Evolutionary conservation across 2,888 invertebrate genomes (phyloP).

Genomic region (Drosophila siamana): DNA sequence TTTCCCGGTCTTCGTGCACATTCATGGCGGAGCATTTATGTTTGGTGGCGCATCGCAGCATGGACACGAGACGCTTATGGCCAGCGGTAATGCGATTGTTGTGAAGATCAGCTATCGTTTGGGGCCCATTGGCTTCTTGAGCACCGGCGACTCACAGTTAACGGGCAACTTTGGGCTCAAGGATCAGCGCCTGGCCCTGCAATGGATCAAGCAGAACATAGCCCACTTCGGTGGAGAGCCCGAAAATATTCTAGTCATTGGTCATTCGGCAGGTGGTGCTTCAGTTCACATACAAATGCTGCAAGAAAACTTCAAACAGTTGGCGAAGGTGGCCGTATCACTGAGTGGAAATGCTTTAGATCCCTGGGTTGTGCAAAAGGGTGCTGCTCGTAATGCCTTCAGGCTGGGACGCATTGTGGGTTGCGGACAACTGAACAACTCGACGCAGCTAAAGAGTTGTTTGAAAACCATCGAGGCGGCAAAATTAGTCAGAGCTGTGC

Average conservation of each 20-base stretch:
- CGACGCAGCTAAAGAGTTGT: conserved; percentile 85
- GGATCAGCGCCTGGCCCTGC: conserved; percentile 57
- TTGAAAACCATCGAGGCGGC: conserved; percentile 75
- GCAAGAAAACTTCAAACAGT: conserved; percentile 85
- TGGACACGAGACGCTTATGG: conserved; percentile 88
- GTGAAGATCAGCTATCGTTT: conserved; percentile 90
- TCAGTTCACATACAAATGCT: conserved; percentile 91
- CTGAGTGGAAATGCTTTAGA: conserved; percentile 90
- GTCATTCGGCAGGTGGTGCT: conserved; percentile 91
- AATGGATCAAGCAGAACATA: conserved; percentile 58
- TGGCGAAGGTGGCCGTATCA: conserved; percentile 83
- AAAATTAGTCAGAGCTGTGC: conserved; percentile 29
- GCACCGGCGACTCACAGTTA: conserved; percentile 89
- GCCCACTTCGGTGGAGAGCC: conserved; percentile 86
- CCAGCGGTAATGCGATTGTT: conserved; percentile 87
- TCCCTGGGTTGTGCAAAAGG: conserved; percentile 87
- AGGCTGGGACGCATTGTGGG: conserved; percentile 88
- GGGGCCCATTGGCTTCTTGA: conserved; percentile 91
- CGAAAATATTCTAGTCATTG: conserved; percentile 89
- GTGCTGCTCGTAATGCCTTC: conserved; percentile 87
- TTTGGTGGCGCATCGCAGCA: conserved; percentile 86
- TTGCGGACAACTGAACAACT: conserved; percentile 87
- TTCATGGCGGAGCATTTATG: conserved; percentile 91
- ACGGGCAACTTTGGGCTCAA: conserved; percentile 84
- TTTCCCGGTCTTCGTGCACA: conserved; percentile 88